Percentiles rank a stretch among this genome's conserved stretches.
These are phyloP conservation scores for Oedothorax gibbosus DNA, from an alignment of 1,140 invertebrate species.

Conservation along the genomic window DNA sequence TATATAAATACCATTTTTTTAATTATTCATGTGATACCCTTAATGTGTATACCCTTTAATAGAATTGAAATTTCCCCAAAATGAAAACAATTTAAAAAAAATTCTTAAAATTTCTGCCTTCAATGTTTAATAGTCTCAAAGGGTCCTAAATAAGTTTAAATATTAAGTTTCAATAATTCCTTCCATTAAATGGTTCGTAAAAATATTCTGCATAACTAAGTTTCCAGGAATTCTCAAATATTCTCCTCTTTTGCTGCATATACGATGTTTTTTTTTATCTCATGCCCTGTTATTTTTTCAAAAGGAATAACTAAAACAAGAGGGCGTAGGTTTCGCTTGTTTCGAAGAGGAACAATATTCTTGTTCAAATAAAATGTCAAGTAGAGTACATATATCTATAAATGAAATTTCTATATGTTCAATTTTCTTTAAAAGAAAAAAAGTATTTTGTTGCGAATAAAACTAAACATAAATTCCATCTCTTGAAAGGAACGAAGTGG, in stretches of 20 bases:
- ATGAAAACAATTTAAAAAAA: too few relatives aligned
- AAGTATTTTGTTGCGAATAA: constrained; percentile 21
- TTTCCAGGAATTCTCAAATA: not conserved
- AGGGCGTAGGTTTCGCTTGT: not conserved
- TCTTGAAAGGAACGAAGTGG: not conserved
- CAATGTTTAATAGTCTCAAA: too few relatives aligned
- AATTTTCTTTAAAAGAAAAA: constrained; percentile 17
- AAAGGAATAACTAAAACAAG: not conserved
- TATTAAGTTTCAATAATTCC: too few relatives aligned
- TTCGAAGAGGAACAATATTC: not conserved
- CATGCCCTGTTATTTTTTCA: not conserved
- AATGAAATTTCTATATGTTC: constrained; percentile 33
- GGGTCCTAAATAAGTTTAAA: too few relatives aligned
- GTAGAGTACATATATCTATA: constrained; percentile 2
- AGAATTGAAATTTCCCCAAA: too few relatives aligned
- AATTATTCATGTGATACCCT: too few relatives aligned
- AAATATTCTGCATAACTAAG: too few relatives aligned
- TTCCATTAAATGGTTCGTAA: too few relatives aligned
- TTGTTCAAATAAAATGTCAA: constrained; percentile 1
- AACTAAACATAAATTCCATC: constrained; percentile 28
- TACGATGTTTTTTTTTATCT: not conserved
- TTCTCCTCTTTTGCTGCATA: not conserved
- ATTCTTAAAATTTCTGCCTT: too few relatives aligned
- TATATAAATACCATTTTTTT: too few relatives aligned
- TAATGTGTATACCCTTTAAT: too few relatives aligned